Conservation (phyloP, 2,888 invertebrate species). For the Yponomeuta malinellus region DNA sequence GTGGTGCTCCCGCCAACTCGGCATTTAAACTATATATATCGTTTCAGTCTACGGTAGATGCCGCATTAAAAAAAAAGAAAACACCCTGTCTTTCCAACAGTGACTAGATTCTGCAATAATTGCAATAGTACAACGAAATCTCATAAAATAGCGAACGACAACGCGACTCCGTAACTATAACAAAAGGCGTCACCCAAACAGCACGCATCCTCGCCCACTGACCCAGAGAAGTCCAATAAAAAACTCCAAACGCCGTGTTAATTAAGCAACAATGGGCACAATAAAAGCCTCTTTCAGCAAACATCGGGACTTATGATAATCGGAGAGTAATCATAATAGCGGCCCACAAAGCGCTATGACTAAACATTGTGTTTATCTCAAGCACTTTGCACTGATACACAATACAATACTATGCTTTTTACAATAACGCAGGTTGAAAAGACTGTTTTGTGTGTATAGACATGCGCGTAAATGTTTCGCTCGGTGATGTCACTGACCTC, state of each 20-base stretch:
- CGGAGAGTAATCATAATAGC: slow-evolving; percentile 48
- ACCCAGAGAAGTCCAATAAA: slow-evolving; percentile 51
- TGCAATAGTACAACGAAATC: neutral
- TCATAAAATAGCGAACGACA: slow-evolving; percentile 11
- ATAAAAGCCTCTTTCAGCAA: slow-evolving; percentile 45
- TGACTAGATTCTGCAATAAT: neutral
- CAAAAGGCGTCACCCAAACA: slow-evolving; percentile 29
- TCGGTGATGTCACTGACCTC: slow-evolving; percentile 49
- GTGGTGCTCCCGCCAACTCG: too few relatives aligned
- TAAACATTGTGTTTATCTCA: slow-evolving; percentile 50
- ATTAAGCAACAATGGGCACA: slow-evolving; percentile 57
- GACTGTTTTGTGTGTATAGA: slow-evolving; percentile 45
- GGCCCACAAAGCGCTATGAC: slow-evolving; percentile 38
- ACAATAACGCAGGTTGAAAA: slow-evolving; percentile 51
- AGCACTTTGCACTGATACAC: slow-evolving; percentile 46
- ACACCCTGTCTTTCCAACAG: neutral
- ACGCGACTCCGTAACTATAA: slow-evolving; percentile 8
- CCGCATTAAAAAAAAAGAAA: too few relatives aligned
- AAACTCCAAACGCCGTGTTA: slow-evolving; percentile 45
- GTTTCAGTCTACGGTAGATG: too few relatives aligned
- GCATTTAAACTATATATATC: too few relatives aligned
- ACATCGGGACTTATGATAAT: slow-evolving; percentile 44
- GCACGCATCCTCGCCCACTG: slow-evolving; percentile 51
- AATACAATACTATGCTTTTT: slow-evolving; percentile 49
- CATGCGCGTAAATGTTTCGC: slow-evolving; percentile 42